Conservation (phyloP, 2,888 invertebrate species). For the Drosophila parthenogenetica region DNA sequence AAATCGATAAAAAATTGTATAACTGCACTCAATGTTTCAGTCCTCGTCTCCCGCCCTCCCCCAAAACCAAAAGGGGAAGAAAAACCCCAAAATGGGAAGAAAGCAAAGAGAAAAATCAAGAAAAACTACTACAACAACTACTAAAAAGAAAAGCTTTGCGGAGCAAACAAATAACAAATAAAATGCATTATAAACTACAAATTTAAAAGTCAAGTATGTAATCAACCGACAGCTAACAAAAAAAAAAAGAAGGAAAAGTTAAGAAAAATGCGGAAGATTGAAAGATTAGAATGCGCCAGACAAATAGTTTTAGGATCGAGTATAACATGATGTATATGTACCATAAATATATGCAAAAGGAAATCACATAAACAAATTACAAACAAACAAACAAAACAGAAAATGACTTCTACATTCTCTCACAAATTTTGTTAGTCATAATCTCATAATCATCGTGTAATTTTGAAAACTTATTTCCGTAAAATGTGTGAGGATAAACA, state of each 20-base stretch:
- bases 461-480: constrained; percentile 63
- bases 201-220: constrained; percentile 43
- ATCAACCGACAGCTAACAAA: constrained; percentile 60
- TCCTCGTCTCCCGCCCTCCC: constrained; percentile 24
- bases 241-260: too few relatives aligned
- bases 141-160: constrained; percentile 45
- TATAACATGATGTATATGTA: constrained; percentile 35
- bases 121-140: constrained; percentile 49
- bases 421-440: constrained; percentile 79
- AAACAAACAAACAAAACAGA: constrained; percentile 35
- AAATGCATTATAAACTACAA: constrained; percentile 64
- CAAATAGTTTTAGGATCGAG: constrained; percentile 61
- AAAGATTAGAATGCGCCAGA: constrained; percentile 48
- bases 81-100: constrained; percentile 34
- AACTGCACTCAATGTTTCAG: constrained; percentile 78
- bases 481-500: constrained; percentile 60
- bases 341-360: constrained; percentile 31
- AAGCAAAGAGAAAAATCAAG: constrained; percentile 26
- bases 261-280: constrained; percentile 22
- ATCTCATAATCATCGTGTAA: constrained; percentile 71
- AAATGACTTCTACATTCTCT: constrained; percentile 81
- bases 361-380: constrained; percentile 27
- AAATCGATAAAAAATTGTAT: constrained; percentile 68
- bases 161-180: constrained; percentile 52
- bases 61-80: constrained; percentile 9